Conservation (phyloP, 1,140 invertebrate species). For the Platorchestia sp. region DNA sequence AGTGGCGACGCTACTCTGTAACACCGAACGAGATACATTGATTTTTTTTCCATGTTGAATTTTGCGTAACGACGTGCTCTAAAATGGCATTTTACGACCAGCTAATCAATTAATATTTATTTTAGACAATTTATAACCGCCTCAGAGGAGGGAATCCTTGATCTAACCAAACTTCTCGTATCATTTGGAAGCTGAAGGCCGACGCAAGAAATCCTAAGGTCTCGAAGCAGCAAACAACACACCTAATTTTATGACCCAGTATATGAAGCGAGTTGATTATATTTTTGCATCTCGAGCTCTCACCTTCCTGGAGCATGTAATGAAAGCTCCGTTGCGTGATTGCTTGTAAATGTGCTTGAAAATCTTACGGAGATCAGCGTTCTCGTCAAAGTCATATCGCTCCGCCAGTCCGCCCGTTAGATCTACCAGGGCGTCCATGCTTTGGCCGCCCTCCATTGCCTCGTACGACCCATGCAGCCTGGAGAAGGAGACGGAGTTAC, state of each 20-base stretch:
- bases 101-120: background rate
- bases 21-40: background rate
- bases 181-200: background rate
- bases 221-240: too few relatives aligned
- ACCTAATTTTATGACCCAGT: background rate
- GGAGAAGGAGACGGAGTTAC: background rate
- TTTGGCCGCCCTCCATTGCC: constrained; percentile 72
- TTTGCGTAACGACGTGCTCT: background rate
- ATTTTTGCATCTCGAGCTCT: background rate
- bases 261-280: background rate
- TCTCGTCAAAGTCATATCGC: constrained; percentile 70
- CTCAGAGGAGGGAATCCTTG: background rate
- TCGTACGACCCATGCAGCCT: constrained; percentile 70
- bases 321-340: constrained; percentile 74
- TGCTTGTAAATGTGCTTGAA: constrained; percentile 74
- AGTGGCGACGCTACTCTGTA: background rate
- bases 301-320: constrained; percentile 78
- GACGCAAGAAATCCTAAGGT: background rate
- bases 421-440: constrained; percentile 76
- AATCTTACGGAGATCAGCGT: constrained; percentile 69
- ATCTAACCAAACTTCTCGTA: background rate
- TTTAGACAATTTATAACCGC: background rate
- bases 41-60: background rate
- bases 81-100: background rate
- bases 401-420: constrained; percentile 77